Evolutionary conservation across 2,888 invertebrate species (phyloP).

Genomic region (Lasioglossum leucozonium): DNA sequence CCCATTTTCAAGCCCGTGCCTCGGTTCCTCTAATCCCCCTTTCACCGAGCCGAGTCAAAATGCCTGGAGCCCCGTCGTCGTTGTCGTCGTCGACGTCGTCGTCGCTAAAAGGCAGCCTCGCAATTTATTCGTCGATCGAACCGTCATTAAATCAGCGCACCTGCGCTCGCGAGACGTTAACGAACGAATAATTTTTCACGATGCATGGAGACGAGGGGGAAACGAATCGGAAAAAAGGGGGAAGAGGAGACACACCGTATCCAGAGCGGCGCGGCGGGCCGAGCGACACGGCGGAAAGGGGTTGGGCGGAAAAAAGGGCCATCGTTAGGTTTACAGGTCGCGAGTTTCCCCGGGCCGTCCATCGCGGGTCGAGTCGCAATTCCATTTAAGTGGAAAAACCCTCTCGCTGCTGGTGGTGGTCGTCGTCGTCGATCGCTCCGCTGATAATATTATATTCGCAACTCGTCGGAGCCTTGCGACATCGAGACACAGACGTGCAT

Average conservation of each 20-base stretch:
- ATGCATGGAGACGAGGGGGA: constrained; percentile 12
- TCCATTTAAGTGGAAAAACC: constrained; percentile 44
- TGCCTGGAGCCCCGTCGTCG: not conserved
- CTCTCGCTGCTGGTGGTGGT: no score
- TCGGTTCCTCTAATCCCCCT: not conserved
- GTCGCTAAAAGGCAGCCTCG: constrained; percentile 9
- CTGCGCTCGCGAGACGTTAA: constrained; percentile 36
- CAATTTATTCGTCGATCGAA: constrained; percentile 37
- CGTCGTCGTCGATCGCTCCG: constrained; percentile 32
- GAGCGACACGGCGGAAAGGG: not conserved
- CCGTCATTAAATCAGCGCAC: constrained; percentile 34
- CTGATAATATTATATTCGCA: constrained; percentile 39
- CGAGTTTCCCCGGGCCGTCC: constrained; percentile 35
- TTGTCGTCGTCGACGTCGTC: no score
- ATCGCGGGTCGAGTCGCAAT: constrained; percentile 38
- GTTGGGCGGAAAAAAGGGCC: not conserved
- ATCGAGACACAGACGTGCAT: constrained; percentile 3
- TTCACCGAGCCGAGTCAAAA: not conserved
- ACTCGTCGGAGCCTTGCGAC: constrained; percentile 8
- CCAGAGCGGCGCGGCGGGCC: not conserved
- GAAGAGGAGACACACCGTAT: constrained; percentile 2
- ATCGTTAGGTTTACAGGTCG: constrained; percentile 27
- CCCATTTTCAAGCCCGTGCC: not conserved
- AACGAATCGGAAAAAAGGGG: constrained; percentile 18
- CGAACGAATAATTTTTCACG: constrained; percentile 43